Conservation (phyloP, 1,140 invertebrate species). For the Meloidogyne floridensis region DNA sequence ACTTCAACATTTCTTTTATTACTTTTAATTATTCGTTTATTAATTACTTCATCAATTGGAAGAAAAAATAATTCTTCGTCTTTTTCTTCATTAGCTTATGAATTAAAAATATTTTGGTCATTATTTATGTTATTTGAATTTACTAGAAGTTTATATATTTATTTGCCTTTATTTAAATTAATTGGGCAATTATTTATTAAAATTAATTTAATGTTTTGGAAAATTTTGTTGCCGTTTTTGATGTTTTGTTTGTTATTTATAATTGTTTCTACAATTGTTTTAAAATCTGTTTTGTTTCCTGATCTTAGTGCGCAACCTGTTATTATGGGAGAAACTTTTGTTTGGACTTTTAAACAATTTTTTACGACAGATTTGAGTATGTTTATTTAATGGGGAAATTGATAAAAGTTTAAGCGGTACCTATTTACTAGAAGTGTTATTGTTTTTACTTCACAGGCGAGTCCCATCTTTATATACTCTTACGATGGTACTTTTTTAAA, state of each 20-base stretch:
- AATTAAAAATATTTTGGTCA: conserved; percentile 43
- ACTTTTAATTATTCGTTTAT: conserved; percentile 17
- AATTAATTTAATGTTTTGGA: conserved; percentile 61
- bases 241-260: conserved; percentile 53
- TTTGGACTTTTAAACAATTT: conserved; percentile 54
- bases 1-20: conserved; percentile 28
- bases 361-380: conserved; percentile 61
- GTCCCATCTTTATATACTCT: too few relatives aligned
- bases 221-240: conserved; percentile 60
- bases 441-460: too few relatives aligned
- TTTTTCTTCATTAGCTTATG: conserved; percentile 19
- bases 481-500: too few relatives aligned
- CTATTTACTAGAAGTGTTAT: too few relatives aligned
- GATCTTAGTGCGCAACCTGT: conserved; percentile 36
- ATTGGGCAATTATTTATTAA: conserved; percentile 59
- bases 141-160: conserved; percentile 60
- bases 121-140: conserved; percentile 61
- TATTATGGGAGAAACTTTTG: conserved; percentile 38
- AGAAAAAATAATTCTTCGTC: not conserved
- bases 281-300: conserved; percentile 60
- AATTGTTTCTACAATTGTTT: conserved; percentile 55
- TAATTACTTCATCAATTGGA: not conserved
- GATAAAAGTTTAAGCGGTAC: too few relatives aligned
- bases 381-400: not conserved
- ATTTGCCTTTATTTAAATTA: conserved; percentile 54